Evolutionary conservation across 1,140 invertebrate species (phyloP).

Genomic region (Caenorhabditis elegans): DNA sequence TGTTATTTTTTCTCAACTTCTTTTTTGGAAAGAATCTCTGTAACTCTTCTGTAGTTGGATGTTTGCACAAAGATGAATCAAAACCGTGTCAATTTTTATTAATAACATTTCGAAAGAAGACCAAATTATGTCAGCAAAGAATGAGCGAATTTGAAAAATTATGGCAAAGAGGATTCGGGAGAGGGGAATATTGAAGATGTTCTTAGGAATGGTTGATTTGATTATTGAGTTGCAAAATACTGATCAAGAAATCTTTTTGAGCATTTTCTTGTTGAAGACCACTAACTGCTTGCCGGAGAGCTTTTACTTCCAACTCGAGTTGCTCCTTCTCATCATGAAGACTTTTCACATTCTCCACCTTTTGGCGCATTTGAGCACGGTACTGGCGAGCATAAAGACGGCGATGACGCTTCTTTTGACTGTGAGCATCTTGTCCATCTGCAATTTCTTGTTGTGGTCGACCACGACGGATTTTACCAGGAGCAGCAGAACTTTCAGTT

Average conservation of each 20-base stretch:
- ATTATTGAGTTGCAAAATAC: conserved; percentile 5
- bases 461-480: conserved; percentile 17
- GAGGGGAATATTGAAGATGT: not conserved
- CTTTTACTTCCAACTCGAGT: conserved; percentile 9
- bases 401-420: conserved; percentile 34
- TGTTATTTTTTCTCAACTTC: not conserved
- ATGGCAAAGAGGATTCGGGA: not conserved
- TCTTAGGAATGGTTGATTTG: not conserved
- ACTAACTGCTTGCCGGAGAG: not conserved
- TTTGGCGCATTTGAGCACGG: conserved; percentile 38
- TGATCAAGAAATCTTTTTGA: conserved; percentile 29
- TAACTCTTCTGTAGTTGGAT: not conserved
- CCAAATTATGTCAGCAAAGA: not conserved
- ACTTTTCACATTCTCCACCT: conserved; percentile 30
- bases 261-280: conserved; percentile 4
- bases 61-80: not conserved
- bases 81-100: not conserved
- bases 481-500: not conserved
- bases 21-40: not conserved
- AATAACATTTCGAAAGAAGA: not conserved
- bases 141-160: not conserved
- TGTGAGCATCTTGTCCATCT: conserved; percentile 29
- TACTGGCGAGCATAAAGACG: conserved; percentile 35
- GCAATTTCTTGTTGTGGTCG: conserved; percentile 38
- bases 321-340: conserved; percentile 15